Conservation (phyloP, 92 coral and sea anemone genomes). For the Galaxea fascicularis region DNA sequence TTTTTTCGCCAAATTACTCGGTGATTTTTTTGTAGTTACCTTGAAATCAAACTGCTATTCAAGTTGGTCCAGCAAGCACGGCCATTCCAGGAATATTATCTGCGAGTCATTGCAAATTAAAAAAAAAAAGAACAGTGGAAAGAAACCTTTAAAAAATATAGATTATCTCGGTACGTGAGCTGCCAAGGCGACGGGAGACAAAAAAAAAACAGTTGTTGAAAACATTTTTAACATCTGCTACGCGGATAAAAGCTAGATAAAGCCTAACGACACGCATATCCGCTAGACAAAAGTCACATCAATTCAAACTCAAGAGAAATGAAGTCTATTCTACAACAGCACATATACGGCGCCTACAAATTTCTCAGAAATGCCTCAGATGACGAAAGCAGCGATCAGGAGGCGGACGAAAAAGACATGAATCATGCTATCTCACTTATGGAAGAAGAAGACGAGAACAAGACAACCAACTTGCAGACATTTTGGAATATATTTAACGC, state of each 20-base stretch:
- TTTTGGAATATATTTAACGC: conserved; percentile 99
- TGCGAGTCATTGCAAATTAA: background rate
- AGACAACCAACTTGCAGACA: conserved; percentile 89
- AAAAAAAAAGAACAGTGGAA: too few species aligned
- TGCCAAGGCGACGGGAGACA: conserved; percentile 43
- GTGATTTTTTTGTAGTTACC: background rate
- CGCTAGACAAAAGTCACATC: background rate
- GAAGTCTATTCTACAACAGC: conserved; percentile 65
- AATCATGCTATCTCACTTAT: conserved; percentile 67
- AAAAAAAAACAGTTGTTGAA: conserved; percentile 6
- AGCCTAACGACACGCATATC: background rate
- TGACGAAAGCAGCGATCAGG: conserved; percentile 67
- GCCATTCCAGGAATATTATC: background rate
- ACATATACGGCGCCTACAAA: conserved; percentile 78
- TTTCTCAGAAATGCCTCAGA: conserved; percentile 72
- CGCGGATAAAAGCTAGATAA: conserved; percentile 26
- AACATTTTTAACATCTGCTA: conserved; percentile 1
- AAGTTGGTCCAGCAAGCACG: background rate
- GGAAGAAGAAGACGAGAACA: conserved; percentile 76
- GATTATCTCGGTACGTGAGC: conserved; percentile 47
- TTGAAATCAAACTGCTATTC: background rate
- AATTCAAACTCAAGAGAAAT: conserved; percentile 17
- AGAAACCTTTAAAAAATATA: background rate
- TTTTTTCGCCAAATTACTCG: background rate
- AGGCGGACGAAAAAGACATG: conserved; percentile 51